Conservation (phyloP, 2,888 invertebrate genomes). For the Sthenelais limicola region DNA sequence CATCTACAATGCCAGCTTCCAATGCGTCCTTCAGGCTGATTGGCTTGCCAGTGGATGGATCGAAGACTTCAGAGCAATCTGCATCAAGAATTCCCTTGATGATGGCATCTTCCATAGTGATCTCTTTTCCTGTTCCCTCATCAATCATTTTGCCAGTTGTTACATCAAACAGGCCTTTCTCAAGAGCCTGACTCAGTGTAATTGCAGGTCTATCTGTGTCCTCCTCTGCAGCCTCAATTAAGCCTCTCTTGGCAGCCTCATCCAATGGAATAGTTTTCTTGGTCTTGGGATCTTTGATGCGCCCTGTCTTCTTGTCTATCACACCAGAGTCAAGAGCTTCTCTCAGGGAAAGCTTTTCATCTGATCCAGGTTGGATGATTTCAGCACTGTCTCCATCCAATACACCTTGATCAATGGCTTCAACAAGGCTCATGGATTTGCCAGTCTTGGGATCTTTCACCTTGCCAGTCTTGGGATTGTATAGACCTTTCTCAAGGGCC, state of each 20-base stretch:
- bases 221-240: slow-evolving; percentile 69
- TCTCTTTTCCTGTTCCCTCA: slow-evolving; percentile 75
- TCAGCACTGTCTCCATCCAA: slow-evolving; percentile 63
- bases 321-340: no score
- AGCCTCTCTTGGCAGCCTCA: slow-evolving; percentile 84
- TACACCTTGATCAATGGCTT: slow-evolving; percentile 74
- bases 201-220: slow-evolving; percentile 82
- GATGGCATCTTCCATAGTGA: slow-evolving; percentile 43
- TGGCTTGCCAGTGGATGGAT: slow-evolving; percentile 80
- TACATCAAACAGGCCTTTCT: slow-evolving; percentile 88
- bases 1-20: slow-evolving; percentile 84
- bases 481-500: no score
- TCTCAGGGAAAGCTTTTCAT: no score
- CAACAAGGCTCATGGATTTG: slow-evolving; percentile 47
- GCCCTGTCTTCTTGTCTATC: no score
- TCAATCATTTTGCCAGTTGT: slow-evolving; percentile 48
- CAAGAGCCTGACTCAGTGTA: slow-evolving; percentile 93
- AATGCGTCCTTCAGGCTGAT: slow-evolving; percentile 83
- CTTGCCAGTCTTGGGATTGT: slow-evolving; percentile 77
- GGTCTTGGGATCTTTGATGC: slow-evolving; percentile 80
- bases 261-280: slow-evolving; percentile 83
- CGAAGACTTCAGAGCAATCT: slow-evolving; percentile 76
- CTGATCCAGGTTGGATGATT: slow-evolving; percentile 55
- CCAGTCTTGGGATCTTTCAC: slow-evolving; percentile 83
- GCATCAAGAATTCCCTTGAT: slow-evolving; percentile 22